Percentiles rank a stretch among this genome's conserved stretches.
These are phyloP conservation scores for Psilopsiagon aymara DNA, from an alignment of 2,113 vertebrate species.

Conservation along the genomic window DNA sequence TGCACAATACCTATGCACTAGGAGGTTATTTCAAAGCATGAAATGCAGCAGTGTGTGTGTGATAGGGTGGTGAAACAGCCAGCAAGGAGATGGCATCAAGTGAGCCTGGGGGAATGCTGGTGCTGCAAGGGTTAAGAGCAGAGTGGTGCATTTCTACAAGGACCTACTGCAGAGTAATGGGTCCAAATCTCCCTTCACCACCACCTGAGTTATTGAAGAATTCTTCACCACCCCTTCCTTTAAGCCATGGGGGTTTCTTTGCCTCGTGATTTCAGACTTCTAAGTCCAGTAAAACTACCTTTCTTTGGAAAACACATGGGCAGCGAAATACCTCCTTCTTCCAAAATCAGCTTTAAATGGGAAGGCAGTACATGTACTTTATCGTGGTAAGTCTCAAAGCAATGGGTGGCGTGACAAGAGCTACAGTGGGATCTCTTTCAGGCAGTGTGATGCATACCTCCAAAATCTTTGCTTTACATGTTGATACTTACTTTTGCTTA, in stretches of 20 bases:
- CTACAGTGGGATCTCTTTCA: neutral
- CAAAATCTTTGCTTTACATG: neutral
- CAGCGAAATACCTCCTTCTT: neutral
- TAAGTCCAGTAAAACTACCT: neutral
- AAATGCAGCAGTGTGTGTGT: rapidly evolving
- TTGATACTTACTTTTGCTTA: neutral
- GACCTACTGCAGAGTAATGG: neutral
- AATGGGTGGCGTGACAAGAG: rapidly evolving
- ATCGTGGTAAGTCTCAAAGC: neutral
- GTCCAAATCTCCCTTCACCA: neutral
- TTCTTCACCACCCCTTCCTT: neutral
- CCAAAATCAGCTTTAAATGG: neutral
- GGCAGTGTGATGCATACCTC: no score
- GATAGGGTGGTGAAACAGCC: neutral
- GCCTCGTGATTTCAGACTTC: neutral
- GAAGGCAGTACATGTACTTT: neutral
- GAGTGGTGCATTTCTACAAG: neutral
- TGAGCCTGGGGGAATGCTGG: neutral
- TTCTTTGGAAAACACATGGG: no score
- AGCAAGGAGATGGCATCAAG: neutral
- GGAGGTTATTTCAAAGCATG: neutral
- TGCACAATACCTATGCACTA: neutral
- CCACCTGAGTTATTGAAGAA: neutral
- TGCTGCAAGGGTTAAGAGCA: neutral
- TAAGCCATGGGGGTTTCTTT: rapidly evolving